Evolutionary conservation across 2,113 vertebrate genomes (phyloP), one percentile per base, ranked within the genome.

Genomic region (Rhabdomys dilectus): DNA sequence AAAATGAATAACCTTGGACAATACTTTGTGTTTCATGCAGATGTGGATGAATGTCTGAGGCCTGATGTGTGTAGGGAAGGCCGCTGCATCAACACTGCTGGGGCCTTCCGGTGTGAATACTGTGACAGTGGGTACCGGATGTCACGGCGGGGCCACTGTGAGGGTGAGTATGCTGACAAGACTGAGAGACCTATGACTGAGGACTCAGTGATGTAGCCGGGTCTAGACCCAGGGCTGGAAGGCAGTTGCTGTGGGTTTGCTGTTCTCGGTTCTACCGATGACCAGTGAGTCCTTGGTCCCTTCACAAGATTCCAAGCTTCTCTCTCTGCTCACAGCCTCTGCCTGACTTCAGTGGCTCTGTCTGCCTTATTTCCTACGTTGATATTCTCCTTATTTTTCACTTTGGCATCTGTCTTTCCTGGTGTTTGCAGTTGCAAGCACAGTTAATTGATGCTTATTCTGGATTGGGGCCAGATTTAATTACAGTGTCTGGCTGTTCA

Each of bases 1-100:
- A 36, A 88, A 88, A 22, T 22, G 62, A 66, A 24, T 81, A 29
- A 78, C 24, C 53, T 51, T 5, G 0, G 7, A 17, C 29, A 0
- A 0, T 68, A 10, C 86, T 90, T 96, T 48, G 78, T 96, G 75
- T 64, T 89, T 96, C 5, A 26, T 8, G 11, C 68, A 99, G 99
- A 99, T 97, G 98, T 99, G 91, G 98, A 99, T 76, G 99, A 99
- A 97, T 99, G 99, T 91, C 97, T 98, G 95, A 97, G 98, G 93
- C 98, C 98, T 1, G 97, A 98, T 3, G 94, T 97, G 39, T 99
- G 99, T 0, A 98, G 98, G 31, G 98, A 99, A 62, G 99, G 99
- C 1, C 98, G 98, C 73, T 99, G 99, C 93, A 17, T 99, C 96
- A 99, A 99, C 95, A 99, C 98, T 0, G 3, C 97, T 78, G 99